Base-by-base conservation (phyloP, 2,888 invertebrate species). In the Lymantria monacha region DNA sequence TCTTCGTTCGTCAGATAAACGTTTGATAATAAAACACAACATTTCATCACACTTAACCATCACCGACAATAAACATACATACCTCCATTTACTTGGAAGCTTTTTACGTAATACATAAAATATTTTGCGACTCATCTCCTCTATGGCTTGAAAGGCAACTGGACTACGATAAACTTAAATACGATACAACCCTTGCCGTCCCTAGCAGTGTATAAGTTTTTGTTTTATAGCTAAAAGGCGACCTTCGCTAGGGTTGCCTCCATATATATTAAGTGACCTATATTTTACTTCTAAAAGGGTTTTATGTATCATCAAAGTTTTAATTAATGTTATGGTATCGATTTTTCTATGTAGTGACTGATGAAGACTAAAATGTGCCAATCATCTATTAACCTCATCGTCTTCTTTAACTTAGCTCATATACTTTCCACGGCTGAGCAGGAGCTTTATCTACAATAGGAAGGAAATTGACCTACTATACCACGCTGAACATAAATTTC, bases 201-300 rank as follows among this genome's bases (percentile, higher is more conserved):
- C 46, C 51, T 49, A 42, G 42, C 42, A 59, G 60, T 51, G 46
- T 69, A 56, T 66, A 69, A 66, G 68, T 69, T 72, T 74, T 72
- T 74, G 74, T 77, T 78, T 78, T 77, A 78, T 72, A 59, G 62
- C 71, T 46, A 11, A 31, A 49, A 55, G 52, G 30, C 59, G 58
- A 63, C 75, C 76, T 68, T 69, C 53, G 13, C 9, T 46, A 53
- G 53, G 49, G 53, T 58, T 67, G 65, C 62, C 67, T 44, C 12
- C 33, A 10, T 9, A 9, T 9, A 9, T 33, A 33, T 10, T 33
- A 33, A 10, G 33, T 1, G 10, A 22, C 22, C 22, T 22, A 10
- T 33, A 33, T 33, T 33, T 10, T 8, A 33, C 10, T 10, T 33
- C 10, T 33, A 33, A 33, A 33, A 33, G 33, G 9, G 10, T 33